phyloP scores from a whole-genome alignment of 30 jellyfish, hydroid and myxozoan species.

The Pseudorhiza aurosa region DNA sequence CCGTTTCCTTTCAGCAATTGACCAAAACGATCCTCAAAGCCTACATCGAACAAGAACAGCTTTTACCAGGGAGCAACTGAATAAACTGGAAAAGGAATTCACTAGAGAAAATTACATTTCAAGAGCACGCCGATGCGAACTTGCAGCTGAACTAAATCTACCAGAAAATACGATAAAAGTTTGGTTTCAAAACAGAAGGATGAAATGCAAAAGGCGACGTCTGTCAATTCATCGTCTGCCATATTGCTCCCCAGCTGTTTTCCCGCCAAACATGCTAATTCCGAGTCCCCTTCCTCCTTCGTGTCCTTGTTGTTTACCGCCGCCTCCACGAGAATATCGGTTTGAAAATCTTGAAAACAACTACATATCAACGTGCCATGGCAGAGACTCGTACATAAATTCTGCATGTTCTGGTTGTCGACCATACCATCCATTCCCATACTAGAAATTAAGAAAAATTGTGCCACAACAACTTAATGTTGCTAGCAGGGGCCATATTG shows the following conservation, averaged over 20 bases:
- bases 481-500: too few relatives aligned
- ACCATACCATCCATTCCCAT: conserved; percentile 65
- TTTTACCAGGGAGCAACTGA: conserved; percentile 83
- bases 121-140: conserved; percentile 85
- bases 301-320: conserved; percentile 78
- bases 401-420: conserved; percentile 65
- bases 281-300: conserved; percentile 61
- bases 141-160: conserved; percentile 76
- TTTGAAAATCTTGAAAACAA: conserved; percentile 50
- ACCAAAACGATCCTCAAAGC: conserved; percentile 63
- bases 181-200: conserved; percentile 87
- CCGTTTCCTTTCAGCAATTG: conserved; percentile 28
- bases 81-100: conserved; percentile 85
- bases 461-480: too few relatives aligned
- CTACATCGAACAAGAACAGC: conserved; percentile 93
- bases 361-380: conserved; percentile 34
- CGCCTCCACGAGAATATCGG: conserved; percentile 74
- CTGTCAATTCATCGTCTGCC: conserved; percentile 73
- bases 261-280: conserved; percentile 58
- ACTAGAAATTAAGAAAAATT: not conserved
- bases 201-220: conserved; percentile 84
- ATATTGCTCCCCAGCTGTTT: conserved; percentile 59
- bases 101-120: conserved; percentile 84
- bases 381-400: conserved; percentile 28
- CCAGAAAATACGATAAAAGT: conserved; percentile 91